These are phyloP conservation scores for Diglossa brunneiventris DNA, from an alignment of 2,113 vertebrate genomes.

Conservation along the genomic window DNA sequence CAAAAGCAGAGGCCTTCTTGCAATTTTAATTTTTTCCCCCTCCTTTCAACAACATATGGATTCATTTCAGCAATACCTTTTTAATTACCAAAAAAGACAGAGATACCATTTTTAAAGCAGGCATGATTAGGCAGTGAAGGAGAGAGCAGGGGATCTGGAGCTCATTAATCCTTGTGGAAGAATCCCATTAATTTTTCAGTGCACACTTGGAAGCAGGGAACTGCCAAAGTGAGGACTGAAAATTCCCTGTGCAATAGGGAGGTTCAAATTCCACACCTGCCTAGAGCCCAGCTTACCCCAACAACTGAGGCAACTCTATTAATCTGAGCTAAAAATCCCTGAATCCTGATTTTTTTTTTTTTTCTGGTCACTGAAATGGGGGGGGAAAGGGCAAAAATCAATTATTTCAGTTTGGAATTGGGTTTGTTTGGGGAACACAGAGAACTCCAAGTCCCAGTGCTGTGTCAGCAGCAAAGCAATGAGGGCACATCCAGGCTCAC, in stretches of 20 bases:
- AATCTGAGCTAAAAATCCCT: background rate
- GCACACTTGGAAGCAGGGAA: background rate
- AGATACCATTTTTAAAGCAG: background rate
- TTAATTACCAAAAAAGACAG: constrained; percentile 8
- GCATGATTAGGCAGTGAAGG: background rate
- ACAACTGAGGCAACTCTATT: background rate
- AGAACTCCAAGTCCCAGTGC: background rate
- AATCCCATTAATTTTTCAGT: constrained; percentile 40
- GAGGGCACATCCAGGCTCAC: background rate
- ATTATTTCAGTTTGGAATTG: background rate
- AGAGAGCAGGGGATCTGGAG: background rate
- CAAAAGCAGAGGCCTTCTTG: constrained; percentile 52
- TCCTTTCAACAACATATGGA: constrained; percentile 23
- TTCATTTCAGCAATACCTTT: constrained; percentile 24
- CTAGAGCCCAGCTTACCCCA: background rate
- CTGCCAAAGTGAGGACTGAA: background rate
- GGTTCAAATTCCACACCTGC: background rate
- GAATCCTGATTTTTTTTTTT: background rate
- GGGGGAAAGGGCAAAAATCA: accelerated
- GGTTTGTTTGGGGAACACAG: background rate
- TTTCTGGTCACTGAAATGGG: background rate
- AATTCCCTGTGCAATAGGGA: background rate
- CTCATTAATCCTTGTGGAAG: background rate
- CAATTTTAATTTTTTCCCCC: background rate
- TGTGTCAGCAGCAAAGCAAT: background rate